Conservation (phyloP, 2,797 vertebrate genomes). For the Dryobates pubescens region DNA sequence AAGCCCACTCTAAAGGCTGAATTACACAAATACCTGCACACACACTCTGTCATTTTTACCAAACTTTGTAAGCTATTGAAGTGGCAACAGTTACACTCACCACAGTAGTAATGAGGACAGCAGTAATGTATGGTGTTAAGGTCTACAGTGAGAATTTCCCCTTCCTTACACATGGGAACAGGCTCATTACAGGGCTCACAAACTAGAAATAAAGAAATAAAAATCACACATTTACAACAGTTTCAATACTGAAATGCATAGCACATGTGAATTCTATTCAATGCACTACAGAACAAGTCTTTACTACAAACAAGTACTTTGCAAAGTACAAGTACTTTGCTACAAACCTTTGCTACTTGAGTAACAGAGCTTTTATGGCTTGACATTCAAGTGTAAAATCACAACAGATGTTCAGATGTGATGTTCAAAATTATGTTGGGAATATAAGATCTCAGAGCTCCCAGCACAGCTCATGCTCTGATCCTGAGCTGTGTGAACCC, state of each 20-base stretch:
- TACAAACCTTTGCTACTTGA: neutral
- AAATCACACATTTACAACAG: neutral
- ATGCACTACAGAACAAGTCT: neutral
- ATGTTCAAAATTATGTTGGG: neutral
- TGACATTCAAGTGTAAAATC: neutral
- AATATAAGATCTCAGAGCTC: neutral
- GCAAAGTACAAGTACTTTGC: too few relatives aligned
- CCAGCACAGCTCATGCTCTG: neutral
- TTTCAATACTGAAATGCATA: neutral
- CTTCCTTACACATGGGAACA: slow-evolving; percentile 85
- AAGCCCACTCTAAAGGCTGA: neutral
- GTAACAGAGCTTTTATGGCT: neutral
- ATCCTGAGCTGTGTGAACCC: neutral
- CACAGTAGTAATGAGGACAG: slow-evolving; percentile 92
- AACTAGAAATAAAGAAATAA: slow-evolving; percentile 73
- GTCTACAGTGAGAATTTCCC: slow-evolving; percentile 92
- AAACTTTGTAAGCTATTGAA: neutral
- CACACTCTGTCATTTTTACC: neutral
- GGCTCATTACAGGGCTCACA: slow-evolving; percentile 93
- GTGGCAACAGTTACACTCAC: slow-evolving; percentile 75
- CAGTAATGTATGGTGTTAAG: slow-evolving; percentile 88
- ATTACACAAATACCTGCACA: neutral
- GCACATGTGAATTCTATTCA: neutral
- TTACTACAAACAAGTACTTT: too few relatives aligned
- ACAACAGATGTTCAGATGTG: neutral